Conservation (phyloP, 1,140 invertebrate genomes). For the Phenacoccus solenopsis region DNA sequence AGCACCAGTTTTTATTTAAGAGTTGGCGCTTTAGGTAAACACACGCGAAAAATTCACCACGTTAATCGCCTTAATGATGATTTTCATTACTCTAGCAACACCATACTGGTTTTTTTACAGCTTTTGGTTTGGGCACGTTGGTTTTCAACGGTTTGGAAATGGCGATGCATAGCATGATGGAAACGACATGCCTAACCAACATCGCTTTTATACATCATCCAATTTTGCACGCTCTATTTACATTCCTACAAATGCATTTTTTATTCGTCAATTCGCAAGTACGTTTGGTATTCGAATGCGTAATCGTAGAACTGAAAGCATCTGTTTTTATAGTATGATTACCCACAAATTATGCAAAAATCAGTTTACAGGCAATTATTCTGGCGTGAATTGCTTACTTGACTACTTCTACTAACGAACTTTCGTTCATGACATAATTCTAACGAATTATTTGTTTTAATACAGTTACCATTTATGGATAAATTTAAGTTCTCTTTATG, state of each 20-base stretch:
- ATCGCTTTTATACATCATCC: conserved; percentile 48
- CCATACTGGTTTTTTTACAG: conserved; percentile 39
- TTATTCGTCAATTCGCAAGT: conserved; percentile 57
- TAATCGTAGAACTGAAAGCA: no score
- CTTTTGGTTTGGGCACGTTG: conserved; percentile 50
- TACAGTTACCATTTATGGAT: conserved; percentile 44
- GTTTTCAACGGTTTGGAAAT: conserved; percentile 52
- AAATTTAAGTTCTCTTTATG: conserved; percentile 47
- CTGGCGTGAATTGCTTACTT: no score
- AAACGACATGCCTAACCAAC: conserved; percentile 42
- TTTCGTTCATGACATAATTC: no score
- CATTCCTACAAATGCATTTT: conserved; percentile 56
- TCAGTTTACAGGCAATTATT: no score
- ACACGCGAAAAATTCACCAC: background rate
- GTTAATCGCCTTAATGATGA: background rate
- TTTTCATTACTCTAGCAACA: no score
- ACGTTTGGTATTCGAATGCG: conserved; percentile 21
- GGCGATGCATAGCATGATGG: conserved; percentile 48
- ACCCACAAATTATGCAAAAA: no score
- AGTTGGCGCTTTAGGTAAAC: conserved; percentile 48
- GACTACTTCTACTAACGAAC: no score
- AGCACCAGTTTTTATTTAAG: conserved; percentile 51
- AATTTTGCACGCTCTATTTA: conserved; percentile 51
- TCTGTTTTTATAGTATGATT: no score
- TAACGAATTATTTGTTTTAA: no score